Evolutionary conservation across 2,888 invertebrate species (phyloP).

Genomic region (Drosophila mulleri): DNA sequence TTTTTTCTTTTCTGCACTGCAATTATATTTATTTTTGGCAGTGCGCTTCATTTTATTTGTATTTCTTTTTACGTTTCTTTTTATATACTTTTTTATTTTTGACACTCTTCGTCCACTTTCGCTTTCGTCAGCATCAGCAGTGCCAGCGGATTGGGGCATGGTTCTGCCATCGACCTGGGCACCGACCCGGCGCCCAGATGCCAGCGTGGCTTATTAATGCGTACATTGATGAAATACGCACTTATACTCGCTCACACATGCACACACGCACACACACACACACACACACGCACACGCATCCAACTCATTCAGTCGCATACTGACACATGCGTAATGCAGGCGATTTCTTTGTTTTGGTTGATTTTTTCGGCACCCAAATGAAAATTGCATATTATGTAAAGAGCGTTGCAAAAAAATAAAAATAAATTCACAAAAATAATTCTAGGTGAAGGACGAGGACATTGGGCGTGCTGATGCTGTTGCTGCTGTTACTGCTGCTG

Average conservation of each 20-base stretch:
- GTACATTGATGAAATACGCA: slow-evolving; percentile 81
- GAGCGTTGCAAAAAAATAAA: slow-evolving; percentile 55
- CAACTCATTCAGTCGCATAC: slow-evolving; percentile 35
- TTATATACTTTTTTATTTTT: slow-evolving; percentile 48
- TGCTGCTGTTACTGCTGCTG: slow-evolving; percentile 1
- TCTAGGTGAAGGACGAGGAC: slow-evolving; percentile 84
- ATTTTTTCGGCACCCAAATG: slow-evolving; percentile 68
- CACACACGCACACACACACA: slow-evolving; percentile 21
- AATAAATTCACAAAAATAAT: slow-evolving; percentile 76
- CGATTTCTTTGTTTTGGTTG: slow-evolving; percentile 47
- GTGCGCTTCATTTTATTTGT: slow-evolving; percentile 24
- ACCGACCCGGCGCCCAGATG: slow-evolving; percentile 55
- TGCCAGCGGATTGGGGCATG: neutral
- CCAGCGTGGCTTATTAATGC: slow-evolving; percentile 76
- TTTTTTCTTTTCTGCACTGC: slow-evolving; percentile 61
- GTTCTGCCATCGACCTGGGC: slow-evolving; percentile 37
- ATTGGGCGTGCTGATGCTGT: slow-evolving; percentile 32
- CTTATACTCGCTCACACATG: slow-evolving; percentile 45
- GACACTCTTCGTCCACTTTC: slow-evolving; percentile 62
- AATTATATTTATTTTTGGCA: slow-evolving; percentile 73
- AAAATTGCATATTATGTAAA: slow-evolving; percentile 83
- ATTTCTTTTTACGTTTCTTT: slow-evolving; percentile 36
- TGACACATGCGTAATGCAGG: slow-evolving; percentile 73
- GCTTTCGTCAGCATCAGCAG: slow-evolving; percentile 37
- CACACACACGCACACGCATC: slow-evolving; percentile 24